Base-by-base conservation (phyloP, 2,113 vertebrate genomes). In the Stigmatopora nigra region DNA sequence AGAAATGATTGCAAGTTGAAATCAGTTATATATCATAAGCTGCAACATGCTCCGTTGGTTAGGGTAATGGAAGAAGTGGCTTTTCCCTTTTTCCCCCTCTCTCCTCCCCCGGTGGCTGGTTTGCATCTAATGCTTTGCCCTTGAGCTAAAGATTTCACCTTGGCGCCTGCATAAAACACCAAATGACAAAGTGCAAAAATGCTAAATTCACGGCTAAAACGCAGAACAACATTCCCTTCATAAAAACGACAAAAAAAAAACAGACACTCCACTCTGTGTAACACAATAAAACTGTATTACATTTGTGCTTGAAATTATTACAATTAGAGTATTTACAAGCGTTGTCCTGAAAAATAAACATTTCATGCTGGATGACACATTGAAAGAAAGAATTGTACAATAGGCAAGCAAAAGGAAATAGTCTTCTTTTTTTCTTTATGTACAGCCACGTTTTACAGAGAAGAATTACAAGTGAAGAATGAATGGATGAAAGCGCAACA, bases 251-350 rank as follows among this genome's bases (percentile, higher is more conserved):
- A 31, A 46, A n/a, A 51, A 38, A 8, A 91, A 89, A 74, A 71
- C 75, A 67, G 64, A 75, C 71, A 65, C 44, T 62, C 68, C 53
- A 85, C 91, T 89, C 90, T 86, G 89, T 84, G 90, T 93, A 94
- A 98, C 94, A 96, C 95, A 96, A 94, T 96, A 96, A 95, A 98
- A 97, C 93, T 98, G 94, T 99, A 97, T 98, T 95, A 94, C 95
- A 94, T 96, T 97, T 98, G 95, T 96, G 93, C 92, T 94, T 97
- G 92, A 92, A 92, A 93, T 88, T 94, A 93, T 94, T 94, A 95
- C 95, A 95, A 91, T 87, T 96, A 93, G 93, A 89, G 88, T 98
- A 96, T 98, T 85, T 97, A 98, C 95, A 98, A 89, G 90, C 84
- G 77, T 85, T 81, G 92, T 93, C 92, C 93, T 88, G 73, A 95